Conservation (phyloP, 2,888 invertebrate species). For the Timandra comae region DNA sequence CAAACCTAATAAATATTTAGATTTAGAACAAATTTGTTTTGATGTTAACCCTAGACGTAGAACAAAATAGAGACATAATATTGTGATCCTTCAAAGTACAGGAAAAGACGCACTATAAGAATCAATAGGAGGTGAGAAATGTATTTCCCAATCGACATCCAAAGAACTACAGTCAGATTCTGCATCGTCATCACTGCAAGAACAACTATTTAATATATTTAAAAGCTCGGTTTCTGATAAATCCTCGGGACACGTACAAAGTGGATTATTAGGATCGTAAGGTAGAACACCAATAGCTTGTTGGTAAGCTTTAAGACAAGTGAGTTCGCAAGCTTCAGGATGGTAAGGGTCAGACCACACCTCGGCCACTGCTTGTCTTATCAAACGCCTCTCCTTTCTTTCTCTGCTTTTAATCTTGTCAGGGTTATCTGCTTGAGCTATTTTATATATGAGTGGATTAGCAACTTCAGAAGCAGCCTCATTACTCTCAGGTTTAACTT, state of each 20-base stretch:
- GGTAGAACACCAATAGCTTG: slow-evolving; percentile 38
- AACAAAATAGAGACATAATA: too few species aligned
- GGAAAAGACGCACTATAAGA: not conserved
- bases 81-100: not conserved
- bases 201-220: slow-evolving; percentile 27
- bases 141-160: slow-evolving; percentile 61
- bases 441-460: slow-evolving; percentile 48
- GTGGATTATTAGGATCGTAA: slow-evolving; percentile 29
- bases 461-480: slow-evolving; percentile 27
- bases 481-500: slow-evolving; percentile 27
- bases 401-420: slow-evolving; percentile 36
- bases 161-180: slow-evolving; percentile 48
- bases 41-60: too few species aligned
- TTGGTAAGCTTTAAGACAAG: slow-evolving; percentile 44
- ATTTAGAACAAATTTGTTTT: too few species aligned
- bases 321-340: slow-evolving; percentile 44
- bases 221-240: slow-evolving; percentile 12
- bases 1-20: too few species aligned
- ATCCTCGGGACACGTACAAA: slow-evolving; percentile 21
- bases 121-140: slow-evolving; percentile 51
- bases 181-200: slow-evolving; percentile 32
- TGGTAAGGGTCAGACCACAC: slow-evolving; percentile 41
- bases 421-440: slow-evolving; percentile 41
- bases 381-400: slow-evolving; percentile 29
- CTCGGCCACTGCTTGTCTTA: slow-evolving; percentile 33